Percentiles rank a stretch among this genome's conserved stretches.
Evolutionary conservation across 2,113 vertebrate species (phyloP).

Genomic region (Ictidomys tridecemlineatus): DNA sequence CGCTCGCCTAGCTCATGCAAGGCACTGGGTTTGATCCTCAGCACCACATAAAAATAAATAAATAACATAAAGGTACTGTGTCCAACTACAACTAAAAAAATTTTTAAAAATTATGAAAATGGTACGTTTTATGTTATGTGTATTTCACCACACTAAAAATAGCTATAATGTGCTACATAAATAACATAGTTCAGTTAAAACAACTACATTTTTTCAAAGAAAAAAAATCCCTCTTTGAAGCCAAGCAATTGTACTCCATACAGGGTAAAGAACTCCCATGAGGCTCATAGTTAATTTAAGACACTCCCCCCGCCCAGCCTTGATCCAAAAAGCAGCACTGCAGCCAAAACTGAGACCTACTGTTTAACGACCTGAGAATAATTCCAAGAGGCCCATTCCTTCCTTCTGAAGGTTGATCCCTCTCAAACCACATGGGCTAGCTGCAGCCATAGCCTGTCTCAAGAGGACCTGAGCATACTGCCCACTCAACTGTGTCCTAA

Average conservation of each 20-base stretch:
- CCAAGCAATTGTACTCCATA: neutral
- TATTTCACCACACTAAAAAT: neutral
- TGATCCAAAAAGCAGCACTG: neutral
- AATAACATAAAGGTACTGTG: too few relatives aligned
- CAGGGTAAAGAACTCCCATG: neutral
- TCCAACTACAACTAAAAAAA: too few relatives aligned
- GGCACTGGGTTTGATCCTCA: too few relatives aligned
- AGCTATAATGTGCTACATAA: neutral
- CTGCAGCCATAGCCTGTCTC: neutral
- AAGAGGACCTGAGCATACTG: fast-evolving
- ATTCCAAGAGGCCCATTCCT: neutral
- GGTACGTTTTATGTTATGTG: neutral
- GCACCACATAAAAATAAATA: too few relatives aligned
- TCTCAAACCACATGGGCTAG: neutral
- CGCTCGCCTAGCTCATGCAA: too few relatives aligned
- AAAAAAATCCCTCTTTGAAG: neutral
- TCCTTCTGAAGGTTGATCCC: fast-evolving
- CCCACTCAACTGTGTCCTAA: neutral
- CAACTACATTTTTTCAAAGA: neutral
- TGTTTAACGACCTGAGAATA: neutral
- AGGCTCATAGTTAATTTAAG: neutral
- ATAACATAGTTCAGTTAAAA: slow-evolving; percentile 14
- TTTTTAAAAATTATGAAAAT: neutral
- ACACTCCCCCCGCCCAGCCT: neutral
- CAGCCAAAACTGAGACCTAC: neutral